Evolutionary conservation across 2,797 vertebrate species (phyloP).

Genomic region (Rousettus madagascariensis): DNA sequence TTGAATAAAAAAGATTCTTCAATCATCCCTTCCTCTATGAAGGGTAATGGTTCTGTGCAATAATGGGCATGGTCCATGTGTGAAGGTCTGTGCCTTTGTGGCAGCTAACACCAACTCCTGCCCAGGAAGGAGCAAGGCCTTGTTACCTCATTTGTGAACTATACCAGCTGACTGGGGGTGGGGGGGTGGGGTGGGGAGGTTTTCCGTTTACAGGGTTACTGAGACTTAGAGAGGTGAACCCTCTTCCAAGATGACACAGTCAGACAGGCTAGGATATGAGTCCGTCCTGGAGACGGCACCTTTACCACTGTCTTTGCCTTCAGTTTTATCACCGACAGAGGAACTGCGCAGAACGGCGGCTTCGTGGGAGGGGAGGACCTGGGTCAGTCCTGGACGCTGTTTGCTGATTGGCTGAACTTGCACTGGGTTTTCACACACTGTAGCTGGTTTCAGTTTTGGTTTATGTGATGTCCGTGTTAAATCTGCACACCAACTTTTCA

Average conservation of each 20-base stretch:
- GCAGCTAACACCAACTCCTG: background rate
- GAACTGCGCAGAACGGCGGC: fast-evolving
- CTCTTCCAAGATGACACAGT: background rate
- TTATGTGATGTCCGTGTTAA: background rate
- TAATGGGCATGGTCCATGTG: background rate
- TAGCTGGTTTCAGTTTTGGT: background rate
- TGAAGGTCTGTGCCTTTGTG: background rate
- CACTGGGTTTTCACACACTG: background rate
- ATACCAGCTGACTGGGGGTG: background rate
- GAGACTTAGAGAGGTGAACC: background rate
- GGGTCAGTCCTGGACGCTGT: background rate
- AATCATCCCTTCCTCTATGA: background rate
- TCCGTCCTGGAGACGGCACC: background rate
- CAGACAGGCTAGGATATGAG: background rate
- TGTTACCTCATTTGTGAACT: background rate
- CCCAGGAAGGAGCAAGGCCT: background rate
- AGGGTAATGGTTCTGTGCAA: background rate
- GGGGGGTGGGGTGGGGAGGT: background rate
- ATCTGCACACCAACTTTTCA: background rate
- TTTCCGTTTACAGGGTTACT: background rate
- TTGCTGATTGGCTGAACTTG: background rate
- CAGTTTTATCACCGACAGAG: background rate
- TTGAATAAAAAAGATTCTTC: background rate
- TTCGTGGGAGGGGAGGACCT: background rate
- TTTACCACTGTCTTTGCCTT: background rate